Evolutionary conservation across 2,113 vertebrate species (phyloP).

Genomic region (Heterochromis multidens): DNA sequence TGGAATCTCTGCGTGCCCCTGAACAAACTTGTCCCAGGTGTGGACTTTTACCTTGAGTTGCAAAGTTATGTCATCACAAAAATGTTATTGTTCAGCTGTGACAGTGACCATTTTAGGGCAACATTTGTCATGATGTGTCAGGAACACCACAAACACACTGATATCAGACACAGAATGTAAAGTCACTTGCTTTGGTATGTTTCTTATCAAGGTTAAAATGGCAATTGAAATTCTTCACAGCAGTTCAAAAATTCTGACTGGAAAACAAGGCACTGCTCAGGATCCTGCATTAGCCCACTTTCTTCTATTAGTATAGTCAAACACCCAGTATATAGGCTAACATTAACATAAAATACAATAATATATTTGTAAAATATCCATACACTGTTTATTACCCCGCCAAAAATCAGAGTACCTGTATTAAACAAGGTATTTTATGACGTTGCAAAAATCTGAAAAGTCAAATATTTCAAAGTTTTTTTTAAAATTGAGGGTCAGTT

Average conservation of each 20-base stretch:
- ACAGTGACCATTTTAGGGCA: background rate
- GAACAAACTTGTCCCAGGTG: too few relatives aligned
- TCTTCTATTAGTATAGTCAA: background rate
- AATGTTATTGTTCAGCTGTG: background rate
- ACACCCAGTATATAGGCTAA: background rate
- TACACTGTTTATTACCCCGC: background rate
- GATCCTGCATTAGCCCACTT: background rate
- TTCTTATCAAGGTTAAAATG: background rate
- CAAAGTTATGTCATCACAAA: too few relatives aligned
- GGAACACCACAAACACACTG: background rate
- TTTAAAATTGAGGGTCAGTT: too few relatives aligned
- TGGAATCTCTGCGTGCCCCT: too few relatives aligned
- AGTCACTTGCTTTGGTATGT: background rate
- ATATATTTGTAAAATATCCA: accelerated
- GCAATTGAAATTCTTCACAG: background rate
- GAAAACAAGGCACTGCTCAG: background rate
- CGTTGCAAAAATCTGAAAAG: background rate
- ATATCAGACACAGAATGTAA: background rate
- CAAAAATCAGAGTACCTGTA: background rate
- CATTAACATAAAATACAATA: background rate
- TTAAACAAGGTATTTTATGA: background rate
- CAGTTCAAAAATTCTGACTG: background rate
- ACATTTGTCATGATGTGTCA: background rate
- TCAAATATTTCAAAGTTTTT: background rate
- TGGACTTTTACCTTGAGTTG: too few relatives aligned